A percentile compares a stretch with the other conserved stretches of the same genome.
These are phyloP conservation scores for Drosophila differens DNA, from an alignment of 2,888 invertebrate species.

Conservation along the genomic window DNA sequence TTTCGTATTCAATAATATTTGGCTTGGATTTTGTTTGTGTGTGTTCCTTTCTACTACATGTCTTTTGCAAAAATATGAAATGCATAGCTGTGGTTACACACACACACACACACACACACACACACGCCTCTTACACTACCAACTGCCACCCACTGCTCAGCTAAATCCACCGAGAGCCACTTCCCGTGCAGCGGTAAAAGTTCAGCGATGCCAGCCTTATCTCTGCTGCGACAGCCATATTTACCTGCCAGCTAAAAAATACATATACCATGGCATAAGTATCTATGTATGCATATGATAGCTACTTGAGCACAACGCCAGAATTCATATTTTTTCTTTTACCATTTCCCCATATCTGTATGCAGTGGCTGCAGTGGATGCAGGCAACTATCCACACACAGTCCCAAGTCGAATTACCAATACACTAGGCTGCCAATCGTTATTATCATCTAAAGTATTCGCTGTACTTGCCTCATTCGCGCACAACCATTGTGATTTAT, in stretches of 20 bases:
- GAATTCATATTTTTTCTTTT: conserved; percentile 6
- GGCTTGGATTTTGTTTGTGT: conserved; percentile 52
- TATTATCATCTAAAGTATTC: neutral
- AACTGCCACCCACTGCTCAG: neutral
- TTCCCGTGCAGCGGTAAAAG: conserved; percentile 43
- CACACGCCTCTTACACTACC: conserved; percentile 7
- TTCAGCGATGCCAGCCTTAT: conserved; percentile 70
- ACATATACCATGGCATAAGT: conserved; percentile 11
- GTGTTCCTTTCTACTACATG: conserved; percentile 64
- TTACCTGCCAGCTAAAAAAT: conserved; percentile 70
- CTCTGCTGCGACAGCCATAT: conserved; percentile 76
- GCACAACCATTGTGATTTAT: too few relatives aligned
- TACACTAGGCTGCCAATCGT: neutral
- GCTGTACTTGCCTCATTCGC: too few relatives aligned
- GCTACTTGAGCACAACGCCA: conserved; percentile 48
- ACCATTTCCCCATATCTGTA: neutral
- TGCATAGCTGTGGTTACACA: conserved; percentile 65
- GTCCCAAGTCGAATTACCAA: neutral
- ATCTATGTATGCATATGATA: conserved; percentile 30
- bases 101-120: conserved; percentile 12
- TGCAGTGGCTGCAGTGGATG: conserved; percentile 6
- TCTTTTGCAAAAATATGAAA: conserved; percentile 75
- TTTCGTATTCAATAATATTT: conserved; percentile 79
- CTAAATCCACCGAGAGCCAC: conserved; percentile 17
- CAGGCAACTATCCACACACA: neutral